Evolutionary conservation across 2,797 vertebrate species (phyloP).

Genomic region (Bradypus variegatus): DNA sequence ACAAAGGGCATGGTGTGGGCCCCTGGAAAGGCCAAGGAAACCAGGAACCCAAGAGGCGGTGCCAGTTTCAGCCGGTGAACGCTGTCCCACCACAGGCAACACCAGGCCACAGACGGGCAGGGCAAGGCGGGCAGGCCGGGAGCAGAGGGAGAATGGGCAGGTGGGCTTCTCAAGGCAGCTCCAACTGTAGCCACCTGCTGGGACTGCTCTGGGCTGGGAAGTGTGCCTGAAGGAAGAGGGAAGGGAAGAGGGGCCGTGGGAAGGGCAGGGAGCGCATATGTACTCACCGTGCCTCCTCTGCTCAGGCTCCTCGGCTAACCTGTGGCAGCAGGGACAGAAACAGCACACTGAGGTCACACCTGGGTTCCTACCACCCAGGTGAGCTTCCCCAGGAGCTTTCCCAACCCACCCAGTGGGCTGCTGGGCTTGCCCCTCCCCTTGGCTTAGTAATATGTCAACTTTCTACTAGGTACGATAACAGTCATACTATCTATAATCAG

Average conservation of each 20-base stretch:
- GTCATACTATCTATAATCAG: background rate
- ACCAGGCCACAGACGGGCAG: background rate
- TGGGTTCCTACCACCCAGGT: background rate
- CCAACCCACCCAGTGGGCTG: background rate
- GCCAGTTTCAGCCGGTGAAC: too few relatives aligned
- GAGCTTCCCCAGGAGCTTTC: background rate
- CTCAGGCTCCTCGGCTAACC: constrained; percentile 56
- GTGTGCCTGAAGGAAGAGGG: too few relatives aligned
- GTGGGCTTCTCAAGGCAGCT: background rate
- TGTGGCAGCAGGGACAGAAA: constrained; percentile 62
- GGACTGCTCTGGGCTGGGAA: background rate
- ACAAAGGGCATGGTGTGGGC: background rate
- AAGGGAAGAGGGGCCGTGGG: background rate
- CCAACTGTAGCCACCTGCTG: background rate
- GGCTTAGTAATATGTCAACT: background rate
- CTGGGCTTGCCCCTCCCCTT: background rate
- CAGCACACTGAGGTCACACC: constrained; percentile 20
- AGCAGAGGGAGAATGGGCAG: background rate
- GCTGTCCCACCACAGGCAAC: background rate
- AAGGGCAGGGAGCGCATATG: rapidly evolving
- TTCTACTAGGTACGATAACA: background rate
- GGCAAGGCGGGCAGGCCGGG: rapidly evolving
- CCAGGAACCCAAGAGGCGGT: background rate
- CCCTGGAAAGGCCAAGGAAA: background rate
- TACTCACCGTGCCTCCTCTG: constrained; percentile 65